Percentiles rank a stretch among this genome's conserved stretches.
Evolutionary conservation across 2,888 invertebrate genomes (phyloP).

Genomic region (Spodoptera exigua): DNA sequence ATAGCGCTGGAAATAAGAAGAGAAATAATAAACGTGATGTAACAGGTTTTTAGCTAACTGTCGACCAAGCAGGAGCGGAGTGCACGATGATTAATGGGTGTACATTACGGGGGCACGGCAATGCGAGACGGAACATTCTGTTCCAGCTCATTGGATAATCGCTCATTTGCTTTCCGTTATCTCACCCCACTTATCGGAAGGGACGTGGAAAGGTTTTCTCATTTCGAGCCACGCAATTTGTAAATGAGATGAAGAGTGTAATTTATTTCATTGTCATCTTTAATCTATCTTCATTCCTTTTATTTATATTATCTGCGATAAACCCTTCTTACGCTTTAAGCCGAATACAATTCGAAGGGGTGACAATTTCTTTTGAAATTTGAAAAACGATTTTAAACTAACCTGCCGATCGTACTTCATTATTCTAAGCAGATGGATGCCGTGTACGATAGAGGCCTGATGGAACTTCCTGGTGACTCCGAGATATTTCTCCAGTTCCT

Average conservation of each 20-base stretch:
- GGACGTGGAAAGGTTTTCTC: constrained; percentile 63
- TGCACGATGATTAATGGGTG: constrained; percentile 78
- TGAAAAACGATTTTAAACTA: constrained; percentile 56
- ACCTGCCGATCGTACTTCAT: constrained; percentile 97
- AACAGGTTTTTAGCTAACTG: constrained; percentile 70
- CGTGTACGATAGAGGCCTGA: constrained; percentile 97
- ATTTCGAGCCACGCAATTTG: constrained; percentile 57
- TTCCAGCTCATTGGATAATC: constrained; percentile 74
- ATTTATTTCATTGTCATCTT: constrained; percentile 50
- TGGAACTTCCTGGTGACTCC: constrained; percentile 98
- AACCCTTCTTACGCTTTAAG: neutral
- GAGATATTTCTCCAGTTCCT: constrained; percentile 97
- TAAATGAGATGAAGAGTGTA: constrained; percentile 49
- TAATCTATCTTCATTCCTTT: constrained; percentile 17
- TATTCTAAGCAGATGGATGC: constrained; percentile 96
- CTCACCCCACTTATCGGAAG: constrained; percentile 67
- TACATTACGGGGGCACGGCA: constrained; percentile 67
- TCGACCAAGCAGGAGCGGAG: constrained; percentile 56
- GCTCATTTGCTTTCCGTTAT: constrained; percentile 75
- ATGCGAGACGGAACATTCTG: constrained; percentile 69
- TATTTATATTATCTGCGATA: constrained; percentile 12
- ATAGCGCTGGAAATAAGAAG: constrained; percentile 61
- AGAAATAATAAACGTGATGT: constrained; percentile 65
- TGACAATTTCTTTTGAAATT: too few species aligned
- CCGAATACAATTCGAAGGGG: constrained; percentile 5